Conservation (phyloP, 1,140 invertebrate species). For the Lordiphosa collinella region DNA sequence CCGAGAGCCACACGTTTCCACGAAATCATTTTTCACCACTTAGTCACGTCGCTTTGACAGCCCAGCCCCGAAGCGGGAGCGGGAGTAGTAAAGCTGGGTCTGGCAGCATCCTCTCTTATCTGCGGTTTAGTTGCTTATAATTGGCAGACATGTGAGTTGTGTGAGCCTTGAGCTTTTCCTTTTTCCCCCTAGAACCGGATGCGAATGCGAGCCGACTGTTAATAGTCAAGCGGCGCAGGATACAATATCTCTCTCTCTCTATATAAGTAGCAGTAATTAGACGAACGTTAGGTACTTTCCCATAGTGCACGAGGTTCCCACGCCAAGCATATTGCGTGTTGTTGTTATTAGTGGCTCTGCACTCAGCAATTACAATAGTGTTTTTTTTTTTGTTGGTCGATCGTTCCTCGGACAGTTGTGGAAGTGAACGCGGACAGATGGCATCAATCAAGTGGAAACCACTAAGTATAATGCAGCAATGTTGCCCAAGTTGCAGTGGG, state of each 20-base stretch:
- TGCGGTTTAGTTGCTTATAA: constrained; percentile 76
- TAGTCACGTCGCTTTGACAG: constrained; percentile 76
- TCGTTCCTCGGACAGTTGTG: constrained; percentile 25
- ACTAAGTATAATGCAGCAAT: constrained; percentile 63
- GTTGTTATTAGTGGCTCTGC: constrained; percentile 39
- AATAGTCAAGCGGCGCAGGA: constrained; percentile 29
- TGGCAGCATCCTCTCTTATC: constrained; percentile 70
- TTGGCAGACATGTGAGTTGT: constrained; percentile 70
- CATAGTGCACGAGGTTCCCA: constrained; percentile 58
- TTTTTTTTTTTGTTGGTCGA: constrained; percentile 37
- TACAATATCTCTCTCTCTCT: constrained; percentile 12
- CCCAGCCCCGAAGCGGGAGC: constrained; percentile 29
- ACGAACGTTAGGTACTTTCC: constrained; percentile 34
- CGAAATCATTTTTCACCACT: constrained; percentile 77
- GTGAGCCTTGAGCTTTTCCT: constrained; percentile 32
- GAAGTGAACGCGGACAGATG: constrained; percentile 46
- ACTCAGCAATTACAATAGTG: constrained; percentile 35
- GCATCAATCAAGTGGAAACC: constrained; percentile 77
- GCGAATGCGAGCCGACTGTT: constrained; percentile 36
- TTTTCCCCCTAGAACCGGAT: constrained; percentile 30
- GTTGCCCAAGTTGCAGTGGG: constrained; percentile 38
- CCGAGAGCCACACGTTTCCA: constrained; percentile 69
- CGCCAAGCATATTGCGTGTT: constrained; percentile 44
- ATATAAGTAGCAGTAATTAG: constrained; percentile 38
- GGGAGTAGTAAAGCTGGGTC: neutral